Evolutionary conservation across 2,888 invertebrate species (phyloP).

Genomic region (Spodoptera picta): DNA sequence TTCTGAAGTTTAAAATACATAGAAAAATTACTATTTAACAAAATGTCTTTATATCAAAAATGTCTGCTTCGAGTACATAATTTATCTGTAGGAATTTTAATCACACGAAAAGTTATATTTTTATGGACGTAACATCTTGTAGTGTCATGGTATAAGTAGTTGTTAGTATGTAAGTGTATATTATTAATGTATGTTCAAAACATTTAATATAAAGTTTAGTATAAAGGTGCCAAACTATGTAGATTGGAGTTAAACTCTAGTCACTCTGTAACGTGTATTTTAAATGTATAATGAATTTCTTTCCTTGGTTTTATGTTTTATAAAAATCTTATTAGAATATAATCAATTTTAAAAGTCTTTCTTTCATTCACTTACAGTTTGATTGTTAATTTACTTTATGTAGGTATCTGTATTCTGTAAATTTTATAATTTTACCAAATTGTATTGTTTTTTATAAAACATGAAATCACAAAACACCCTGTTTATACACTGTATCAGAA

Average conservation of each 20-base stretch:
- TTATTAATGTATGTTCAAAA: conserved; percentile 47
- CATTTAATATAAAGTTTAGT: conserved; percentile 40
- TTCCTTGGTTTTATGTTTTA: conserved; percentile 7
- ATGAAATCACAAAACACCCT: conserved; percentile 12
- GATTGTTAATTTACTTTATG: no score
- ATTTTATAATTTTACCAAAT: background rate
- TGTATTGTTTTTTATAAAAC: background rate
- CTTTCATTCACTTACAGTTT: no score
- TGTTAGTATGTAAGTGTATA: conserved; percentile 27
- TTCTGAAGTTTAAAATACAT: no score
- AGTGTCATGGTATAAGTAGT: conserved; percentile 3
- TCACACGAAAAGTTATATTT: no score
- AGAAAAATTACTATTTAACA: no score
- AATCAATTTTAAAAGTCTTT: no score
- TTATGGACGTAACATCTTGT: no score
- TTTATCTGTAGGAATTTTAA: no score
- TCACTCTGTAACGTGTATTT: conserved; percentile 58
- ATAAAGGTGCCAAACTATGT: conserved; percentile 70
- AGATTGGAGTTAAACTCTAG: conserved; percentile 76
- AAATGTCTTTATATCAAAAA: no score
- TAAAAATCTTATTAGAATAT: background rate
- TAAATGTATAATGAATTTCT: conserved; percentile 29
- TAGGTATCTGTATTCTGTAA: no score
- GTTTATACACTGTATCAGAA: conserved; percentile 43
- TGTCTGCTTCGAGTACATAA: no score